Conservation (phyloP, 1,140 invertebrate genomes). For the Megathymus violae region DNA sequence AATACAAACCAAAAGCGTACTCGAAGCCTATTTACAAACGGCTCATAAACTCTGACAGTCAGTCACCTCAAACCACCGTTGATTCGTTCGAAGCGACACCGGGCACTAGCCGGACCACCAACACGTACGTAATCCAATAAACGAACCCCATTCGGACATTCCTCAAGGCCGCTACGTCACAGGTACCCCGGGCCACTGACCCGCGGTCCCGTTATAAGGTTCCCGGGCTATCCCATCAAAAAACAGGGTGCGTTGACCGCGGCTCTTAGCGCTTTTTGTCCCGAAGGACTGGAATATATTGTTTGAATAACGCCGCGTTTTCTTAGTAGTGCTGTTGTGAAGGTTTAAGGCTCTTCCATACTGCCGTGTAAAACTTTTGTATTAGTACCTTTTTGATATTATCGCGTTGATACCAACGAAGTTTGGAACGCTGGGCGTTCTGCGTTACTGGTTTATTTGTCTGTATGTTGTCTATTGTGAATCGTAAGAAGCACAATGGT, state of each 20-base stretch:
- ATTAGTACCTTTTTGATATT: too few relatives aligned
- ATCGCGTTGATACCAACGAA: too few relatives aligned
- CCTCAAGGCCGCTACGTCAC: slow-evolving; percentile 49
- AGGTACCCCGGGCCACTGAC: slow-evolving; percentile 40
- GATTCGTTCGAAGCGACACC: neutral
- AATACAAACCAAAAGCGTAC: too few relatives aligned
- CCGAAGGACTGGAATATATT: slow-evolving; percentile 19
- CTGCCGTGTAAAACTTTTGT: too few relatives aligned
- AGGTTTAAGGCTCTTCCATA: slow-evolving; percentile 1
- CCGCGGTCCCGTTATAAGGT: slow-evolving; percentile 45
- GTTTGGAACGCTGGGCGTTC: too few relatives aligned
- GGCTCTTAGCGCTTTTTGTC: slow-evolving; percentile 10
- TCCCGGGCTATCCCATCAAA: slow-evolving; percentile 59
- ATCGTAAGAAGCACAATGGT: too few relatives aligned
- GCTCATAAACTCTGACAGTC: too few relatives aligned
- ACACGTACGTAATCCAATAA: slow-evolving; percentile 11
- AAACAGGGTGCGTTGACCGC: slow-evolving; percentile 48
- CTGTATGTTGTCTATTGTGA: too few relatives aligned
- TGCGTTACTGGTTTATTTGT: too few relatives aligned
- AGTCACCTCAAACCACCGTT: neutral
- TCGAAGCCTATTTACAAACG: too few relatives aligned
- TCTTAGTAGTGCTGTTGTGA: neutral
- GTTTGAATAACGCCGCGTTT: slow-evolving; percentile 15
- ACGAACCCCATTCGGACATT: slow-evolving; percentile 30
- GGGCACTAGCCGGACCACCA: neutral